A percentile compares a stretch with the other conserved stretches of the same genome.
Evolutionary conservation across 2,797 vertebrate genomes (phyloP).

Genomic region (Eutrigla gurnardus): DNA sequence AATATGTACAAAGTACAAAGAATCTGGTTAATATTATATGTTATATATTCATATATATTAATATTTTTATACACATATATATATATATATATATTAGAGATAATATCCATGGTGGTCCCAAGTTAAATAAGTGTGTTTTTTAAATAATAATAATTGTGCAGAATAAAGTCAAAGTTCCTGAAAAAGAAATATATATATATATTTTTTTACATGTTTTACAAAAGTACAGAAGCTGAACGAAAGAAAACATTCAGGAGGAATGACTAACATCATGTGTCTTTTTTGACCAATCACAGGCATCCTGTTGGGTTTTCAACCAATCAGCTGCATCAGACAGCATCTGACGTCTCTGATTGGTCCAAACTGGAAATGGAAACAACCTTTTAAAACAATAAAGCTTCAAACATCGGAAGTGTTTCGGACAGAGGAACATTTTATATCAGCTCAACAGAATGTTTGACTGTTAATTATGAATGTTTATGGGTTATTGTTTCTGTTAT

Average conservation of each 20-base stretch:
- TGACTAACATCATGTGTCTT: neutral
- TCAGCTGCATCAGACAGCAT: neutral
- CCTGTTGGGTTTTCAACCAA: neutral
- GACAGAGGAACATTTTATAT: slow-evolving; percentile 12
- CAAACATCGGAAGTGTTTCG: slow-evolving; percentile 21
- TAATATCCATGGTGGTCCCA: too few species aligned
- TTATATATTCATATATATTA: too few species aligned
- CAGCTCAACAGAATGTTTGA: slow-evolving; percentile 3
- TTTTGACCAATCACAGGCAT: slow-evolving; percentile 5
- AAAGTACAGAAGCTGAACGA: slow-evolving; percentile 9
- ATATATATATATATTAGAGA: too few species aligned
- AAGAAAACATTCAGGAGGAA: neutral
- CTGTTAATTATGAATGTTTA: neutral
- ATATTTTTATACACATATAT: too few species aligned
- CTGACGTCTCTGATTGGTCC: neutral
- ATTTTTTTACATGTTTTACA: slow-evolving; percentile 44
- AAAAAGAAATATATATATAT: slow-evolving; percentile 41
- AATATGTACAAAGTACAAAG: neutral
- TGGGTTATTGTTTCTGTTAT: neutral
- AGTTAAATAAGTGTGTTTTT: too few species aligned
- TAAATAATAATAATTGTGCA: too few species aligned
- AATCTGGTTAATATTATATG: too few species aligned
- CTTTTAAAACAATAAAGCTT: slow-evolving; percentile 8
- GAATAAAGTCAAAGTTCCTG: neutral
- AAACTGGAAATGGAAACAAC: neutral